phyloP scores from a whole-genome alignment of 2,113 vertebrate genomes.

The Atrichornis clamosus region DNA sequence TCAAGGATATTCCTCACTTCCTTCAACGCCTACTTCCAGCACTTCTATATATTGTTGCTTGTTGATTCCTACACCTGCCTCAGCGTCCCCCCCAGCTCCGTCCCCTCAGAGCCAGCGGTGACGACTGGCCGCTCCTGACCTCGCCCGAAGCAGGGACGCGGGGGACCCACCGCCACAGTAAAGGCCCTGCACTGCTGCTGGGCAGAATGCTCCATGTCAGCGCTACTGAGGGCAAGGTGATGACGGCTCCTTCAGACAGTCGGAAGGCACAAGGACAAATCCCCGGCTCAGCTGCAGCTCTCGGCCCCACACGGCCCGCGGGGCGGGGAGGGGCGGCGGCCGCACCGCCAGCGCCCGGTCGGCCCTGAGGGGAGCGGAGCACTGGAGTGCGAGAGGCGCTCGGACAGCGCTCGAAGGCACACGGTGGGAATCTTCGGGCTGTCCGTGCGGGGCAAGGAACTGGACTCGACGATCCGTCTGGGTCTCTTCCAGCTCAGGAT shows the following conservation, averaged over 20 bases:
- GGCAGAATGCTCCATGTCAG: background rate
- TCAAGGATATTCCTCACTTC: background rate
- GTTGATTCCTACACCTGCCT: too few species aligned
- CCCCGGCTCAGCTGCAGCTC: background rate
- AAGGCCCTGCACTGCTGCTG: too few species aligned
- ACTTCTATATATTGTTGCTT: background rate
- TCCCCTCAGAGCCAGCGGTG: background rate
- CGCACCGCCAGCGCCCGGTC: fast-evolving
- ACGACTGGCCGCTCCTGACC: fast-evolving
- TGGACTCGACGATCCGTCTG: background rate
- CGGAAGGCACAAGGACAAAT: background rate
- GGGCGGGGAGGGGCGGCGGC: background rate
- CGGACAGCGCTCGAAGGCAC: too few species aligned
- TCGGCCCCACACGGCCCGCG: background rate
- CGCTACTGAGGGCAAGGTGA: too few species aligned
- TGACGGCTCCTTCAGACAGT: fast-evolving
- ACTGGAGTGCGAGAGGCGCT: fast-evolving
- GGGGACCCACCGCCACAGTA: background rate
- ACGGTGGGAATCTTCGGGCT: background rate
- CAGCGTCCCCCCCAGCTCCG: fast-evolving
- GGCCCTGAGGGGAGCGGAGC: background rate
- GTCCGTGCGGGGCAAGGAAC: background rate
- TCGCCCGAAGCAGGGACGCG: fast-evolving
- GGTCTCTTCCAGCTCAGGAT: too few species aligned
- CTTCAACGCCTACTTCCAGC: background rate